A percentile compares a stretch with the other conserved stretches of the same genome.
Conservation (phyloP, 2,113 vertebrate species). For the Melanotaenia duboulayi region DNA sequence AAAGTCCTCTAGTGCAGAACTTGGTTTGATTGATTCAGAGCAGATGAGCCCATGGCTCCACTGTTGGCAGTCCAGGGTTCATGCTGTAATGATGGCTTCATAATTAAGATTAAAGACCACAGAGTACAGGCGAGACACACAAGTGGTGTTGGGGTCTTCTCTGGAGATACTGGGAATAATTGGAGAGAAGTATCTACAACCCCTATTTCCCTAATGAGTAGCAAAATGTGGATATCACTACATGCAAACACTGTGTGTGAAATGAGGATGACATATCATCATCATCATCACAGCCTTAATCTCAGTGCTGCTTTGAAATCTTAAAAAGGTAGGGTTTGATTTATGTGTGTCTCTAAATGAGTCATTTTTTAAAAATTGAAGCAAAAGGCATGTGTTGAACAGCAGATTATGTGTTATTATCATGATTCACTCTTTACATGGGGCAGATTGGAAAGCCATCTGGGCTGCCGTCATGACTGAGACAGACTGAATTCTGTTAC, state of each 20-base stretch:
- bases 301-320: constrained; percentile 3
- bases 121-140: constrained; percentile 78
- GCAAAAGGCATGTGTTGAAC: constrained; percentile 70
- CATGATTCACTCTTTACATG: constrained; percentile 67
- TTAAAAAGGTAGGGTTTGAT: constrained; percentile 15
- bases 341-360: constrained; percentile 42
- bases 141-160: constrained; percentile 76
- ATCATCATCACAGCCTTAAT: constrained; percentile 18
- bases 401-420: constrained; percentile 70
- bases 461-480: constrained; percentile 60
- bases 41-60: constrained; percentile 77
- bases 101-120: constrained; percentile 88
- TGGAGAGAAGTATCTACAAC: constrained; percentile 75
- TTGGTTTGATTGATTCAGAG: constrained; percentile 83
- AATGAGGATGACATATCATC: constrained; percentile 36
- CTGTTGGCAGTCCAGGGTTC: constrained; percentile 80
- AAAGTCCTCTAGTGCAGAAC: constrained; percentile 74
- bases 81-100: constrained; percentile 84
- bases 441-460: constrained; percentile 76
- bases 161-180: constrained; percentile 80
- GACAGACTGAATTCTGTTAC: constrained; percentile 64
- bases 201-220: constrained; percentile 58
- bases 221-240: constrained; percentile 41
- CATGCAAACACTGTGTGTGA: constrained; percentile 49
- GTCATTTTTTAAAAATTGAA: constrained; percentile 48